Conservation (phyloP, 2,113 vertebrate genomes). For the Pogonocichla stellata region DNA sequence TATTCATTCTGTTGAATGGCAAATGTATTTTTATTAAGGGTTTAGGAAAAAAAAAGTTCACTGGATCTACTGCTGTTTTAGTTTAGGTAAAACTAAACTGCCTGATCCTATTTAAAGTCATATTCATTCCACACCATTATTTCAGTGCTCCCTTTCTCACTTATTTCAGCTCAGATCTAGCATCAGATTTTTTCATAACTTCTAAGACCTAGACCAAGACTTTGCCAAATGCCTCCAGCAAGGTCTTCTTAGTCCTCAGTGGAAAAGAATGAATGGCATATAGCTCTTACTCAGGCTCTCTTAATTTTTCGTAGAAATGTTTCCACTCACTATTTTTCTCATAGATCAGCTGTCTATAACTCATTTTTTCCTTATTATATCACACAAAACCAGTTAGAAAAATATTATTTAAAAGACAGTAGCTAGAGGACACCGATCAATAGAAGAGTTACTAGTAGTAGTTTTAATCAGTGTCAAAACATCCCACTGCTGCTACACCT, state of each 20-base stretch:
- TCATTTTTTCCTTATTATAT: background rate
- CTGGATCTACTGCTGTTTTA: background rate
- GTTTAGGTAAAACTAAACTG: background rate
- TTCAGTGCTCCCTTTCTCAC: background rate
- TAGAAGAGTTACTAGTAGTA: background rate
- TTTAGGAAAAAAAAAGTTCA: background rate
- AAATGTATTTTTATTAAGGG: background rate
- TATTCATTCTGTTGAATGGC: constrained; percentile 49
- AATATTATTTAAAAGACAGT: background rate
- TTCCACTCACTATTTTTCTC: background rate
- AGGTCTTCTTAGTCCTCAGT: background rate
- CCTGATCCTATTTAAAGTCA: background rate
- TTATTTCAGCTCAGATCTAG: background rate
- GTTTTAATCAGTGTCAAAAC: background rate
- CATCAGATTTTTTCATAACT: background rate
- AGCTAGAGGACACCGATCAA: background rate
- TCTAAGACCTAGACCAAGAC: background rate
- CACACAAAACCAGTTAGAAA: background rate
- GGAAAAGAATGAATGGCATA: background rate
- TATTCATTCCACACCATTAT: constrained; percentile 20
- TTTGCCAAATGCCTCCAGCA: background rate
- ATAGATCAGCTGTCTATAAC: background rate
- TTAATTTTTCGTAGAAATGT: background rate
- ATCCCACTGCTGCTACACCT: background rate
- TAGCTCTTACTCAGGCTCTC: background rate